phyloP scores from a whole-genome alignment of 1,140 invertebrate genomes.

The Bombyx mandarina region DNA sequence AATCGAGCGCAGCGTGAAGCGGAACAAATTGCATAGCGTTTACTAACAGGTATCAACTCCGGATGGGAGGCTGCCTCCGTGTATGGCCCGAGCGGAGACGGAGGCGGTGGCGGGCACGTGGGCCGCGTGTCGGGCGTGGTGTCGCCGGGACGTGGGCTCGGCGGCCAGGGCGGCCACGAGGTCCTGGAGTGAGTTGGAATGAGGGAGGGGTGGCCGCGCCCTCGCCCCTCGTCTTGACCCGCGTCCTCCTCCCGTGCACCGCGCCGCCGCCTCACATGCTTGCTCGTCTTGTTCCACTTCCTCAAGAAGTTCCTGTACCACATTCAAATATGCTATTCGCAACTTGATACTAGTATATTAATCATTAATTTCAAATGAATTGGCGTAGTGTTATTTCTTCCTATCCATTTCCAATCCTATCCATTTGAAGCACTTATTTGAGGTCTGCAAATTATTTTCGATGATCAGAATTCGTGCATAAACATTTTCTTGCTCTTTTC shows the following conservation, averaged over 20 bases:
- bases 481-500: too few species aligned
- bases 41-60: constrained; percentile 62
- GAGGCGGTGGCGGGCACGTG: constrained; percentile 19
- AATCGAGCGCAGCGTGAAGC: too few species aligned
- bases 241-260: constrained; percentile 22
- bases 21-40: too few species aligned
- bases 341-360: too few species aligned
- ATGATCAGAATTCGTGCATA: too few species aligned
- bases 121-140: constrained; percentile 26
- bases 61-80: constrained; percentile 65
- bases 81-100: constrained; percentile 54
- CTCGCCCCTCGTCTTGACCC: constrained; percentile 23
- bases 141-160: constrained; percentile 35
- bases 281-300: constrained; percentile 62
- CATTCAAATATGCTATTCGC: constrained; percentile 1
- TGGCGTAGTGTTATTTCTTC: too few species aligned
- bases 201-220: constrained; percentile 35
- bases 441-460: too few species aligned
- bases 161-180: constrained; percentile 54
- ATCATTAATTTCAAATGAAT: too few species aligned
- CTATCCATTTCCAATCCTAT: too few species aligned
- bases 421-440: too few species aligned
- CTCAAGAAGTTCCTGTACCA: constrained; percentile 49
- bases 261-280: constrained; percentile 48
- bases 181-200: constrained; percentile 56